These are phyloP conservation scores for Eupsilia transversa DNA, from an alignment of 2,888 invertebrate species.

Conservation along the genomic window DNA sequence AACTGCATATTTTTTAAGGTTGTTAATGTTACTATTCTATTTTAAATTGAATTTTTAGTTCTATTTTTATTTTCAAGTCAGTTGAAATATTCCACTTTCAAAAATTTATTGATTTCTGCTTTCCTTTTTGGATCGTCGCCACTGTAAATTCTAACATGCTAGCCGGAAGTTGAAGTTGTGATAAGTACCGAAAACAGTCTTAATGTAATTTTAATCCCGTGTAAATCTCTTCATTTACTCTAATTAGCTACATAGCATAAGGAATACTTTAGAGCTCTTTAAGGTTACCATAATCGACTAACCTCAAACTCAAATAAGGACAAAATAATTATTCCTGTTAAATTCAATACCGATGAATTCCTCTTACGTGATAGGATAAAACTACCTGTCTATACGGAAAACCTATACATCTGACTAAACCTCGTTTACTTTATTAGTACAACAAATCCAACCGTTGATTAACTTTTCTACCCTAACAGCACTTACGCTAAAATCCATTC, in stretches of 20 bases:
- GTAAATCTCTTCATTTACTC: background rate
- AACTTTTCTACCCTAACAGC: conserved; percentile 46
- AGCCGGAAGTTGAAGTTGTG: background rate
- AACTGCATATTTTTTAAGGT: conserved; percentile 8
- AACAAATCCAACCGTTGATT: conserved; percentile 25
- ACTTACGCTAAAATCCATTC: conserved; percentile 29
- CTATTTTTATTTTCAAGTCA: too few species aligned
- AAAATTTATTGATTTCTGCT: background rate
- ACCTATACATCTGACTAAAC: background rate
- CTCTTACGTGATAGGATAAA: background rate
- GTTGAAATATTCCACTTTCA: background rate
- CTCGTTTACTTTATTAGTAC: conserved; percentile 12
- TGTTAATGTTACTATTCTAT: background rate
- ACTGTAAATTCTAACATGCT: background rate
- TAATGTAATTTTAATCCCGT: background rate
- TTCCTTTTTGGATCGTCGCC: background rate
- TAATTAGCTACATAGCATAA: background rate
- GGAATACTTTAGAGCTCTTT: background rate
- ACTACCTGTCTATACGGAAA: background rate
- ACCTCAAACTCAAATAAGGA: background rate
- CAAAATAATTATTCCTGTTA: too few species aligned
- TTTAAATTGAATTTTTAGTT: too few species aligned
- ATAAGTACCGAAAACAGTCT: background rate
- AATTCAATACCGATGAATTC: background rate
- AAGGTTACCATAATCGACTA: background rate